Evolutionary conservation across 1,140 invertebrate genomes (phyloP).

Genomic region (Diabrotica virgifera): DNA sequence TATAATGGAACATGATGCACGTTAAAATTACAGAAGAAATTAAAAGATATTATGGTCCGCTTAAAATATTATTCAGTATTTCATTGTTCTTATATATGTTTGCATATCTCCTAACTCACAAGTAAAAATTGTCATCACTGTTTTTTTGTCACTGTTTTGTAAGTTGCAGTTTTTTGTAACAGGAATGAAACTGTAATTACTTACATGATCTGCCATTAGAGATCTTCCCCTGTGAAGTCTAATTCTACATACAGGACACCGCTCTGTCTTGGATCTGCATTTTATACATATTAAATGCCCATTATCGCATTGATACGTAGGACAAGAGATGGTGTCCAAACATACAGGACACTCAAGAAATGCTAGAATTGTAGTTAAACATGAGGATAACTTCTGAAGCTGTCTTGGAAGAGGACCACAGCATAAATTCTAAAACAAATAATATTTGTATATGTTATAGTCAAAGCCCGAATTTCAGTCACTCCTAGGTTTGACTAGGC

Average conservation of each 20-base stretch:
- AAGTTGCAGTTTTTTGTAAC: too few species aligned
- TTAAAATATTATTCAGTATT: too few species aligned
- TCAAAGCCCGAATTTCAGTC: too few species aligned
- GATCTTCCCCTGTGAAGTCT: slow-evolving; percentile 54
- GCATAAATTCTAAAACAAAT: slow-evolving; percentile 48
- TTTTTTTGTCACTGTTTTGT: too few species aligned
- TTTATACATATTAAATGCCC: slow-evolving; percentile 62
- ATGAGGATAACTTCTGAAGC: slow-evolving; percentile 51
- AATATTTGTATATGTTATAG: too few species aligned
- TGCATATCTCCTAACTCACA: too few species aligned
- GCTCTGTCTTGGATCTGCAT: slow-evolving; percentile 57
- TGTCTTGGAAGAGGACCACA: slow-evolving; percentile 55
- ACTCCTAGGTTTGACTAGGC: too few species aligned
- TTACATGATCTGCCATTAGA: slow-evolving; percentile 56
- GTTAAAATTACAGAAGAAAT: too few species aligned
- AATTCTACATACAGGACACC: slow-evolving; percentile 62
- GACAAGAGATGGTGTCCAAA: slow-evolving; percentile 58
- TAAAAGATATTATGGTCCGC: too few species aligned
- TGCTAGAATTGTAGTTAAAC: slow-evolving; percentile 52
- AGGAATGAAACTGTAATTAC: neutral
- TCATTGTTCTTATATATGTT: too few species aligned
- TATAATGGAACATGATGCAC: too few species aligned
- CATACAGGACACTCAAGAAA: slow-evolving; percentile 64
- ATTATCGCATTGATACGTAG: slow-evolving; percentile 64
- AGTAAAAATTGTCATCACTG: too few species aligned